Percentiles rank a stretch among this genome's conserved stretches.
phyloP scores from a whole-genome alignment of 2,113 vertebrate genomes.

The Procavia capensis region DNA sequence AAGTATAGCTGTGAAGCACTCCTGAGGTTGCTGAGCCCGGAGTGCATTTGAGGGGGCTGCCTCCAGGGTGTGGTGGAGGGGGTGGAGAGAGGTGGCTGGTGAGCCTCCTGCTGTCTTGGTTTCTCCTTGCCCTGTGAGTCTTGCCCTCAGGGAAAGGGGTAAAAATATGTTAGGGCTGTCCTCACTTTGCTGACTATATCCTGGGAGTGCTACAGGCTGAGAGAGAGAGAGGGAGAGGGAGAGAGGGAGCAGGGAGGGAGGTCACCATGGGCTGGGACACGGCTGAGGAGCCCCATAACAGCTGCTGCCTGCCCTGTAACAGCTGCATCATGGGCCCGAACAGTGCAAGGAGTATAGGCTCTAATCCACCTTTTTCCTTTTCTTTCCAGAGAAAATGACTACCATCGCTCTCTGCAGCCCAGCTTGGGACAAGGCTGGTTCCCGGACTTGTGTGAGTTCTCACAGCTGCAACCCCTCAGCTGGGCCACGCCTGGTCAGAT shows the following conservation, averaged over 20 bases:
- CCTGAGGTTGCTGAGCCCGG: background rate
- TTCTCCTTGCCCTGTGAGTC: no score
- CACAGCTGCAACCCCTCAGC: fast-evolving
- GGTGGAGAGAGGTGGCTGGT: fast-evolving
- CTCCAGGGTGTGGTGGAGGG: background rate
- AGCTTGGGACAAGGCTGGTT: background rate
- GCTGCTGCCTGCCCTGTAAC: no score
- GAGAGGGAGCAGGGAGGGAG: no score
- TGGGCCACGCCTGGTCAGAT: background rate
- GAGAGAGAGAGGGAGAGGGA: no score
- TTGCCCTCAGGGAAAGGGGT: no score
- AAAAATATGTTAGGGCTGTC: no score
- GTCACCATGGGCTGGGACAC: no score
- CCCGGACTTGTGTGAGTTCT: background rate
- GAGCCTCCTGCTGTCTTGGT: background rate
- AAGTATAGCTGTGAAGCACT: no score
- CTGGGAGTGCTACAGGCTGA: no score
- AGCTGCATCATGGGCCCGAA: background rate
- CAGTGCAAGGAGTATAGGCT: background rate
- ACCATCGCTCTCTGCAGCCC: background rate
- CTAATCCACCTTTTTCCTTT: background rate
- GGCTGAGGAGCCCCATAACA: fast-evolving
- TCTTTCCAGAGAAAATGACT: background rate
- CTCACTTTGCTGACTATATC: no score
- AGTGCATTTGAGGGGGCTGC: background rate